A percentile compares a stretch with the other conserved stretches of the same genome.
Conservation (phyloP, 1,140 invertebrate genomes). For the Agrypnia vestita region DNA sequence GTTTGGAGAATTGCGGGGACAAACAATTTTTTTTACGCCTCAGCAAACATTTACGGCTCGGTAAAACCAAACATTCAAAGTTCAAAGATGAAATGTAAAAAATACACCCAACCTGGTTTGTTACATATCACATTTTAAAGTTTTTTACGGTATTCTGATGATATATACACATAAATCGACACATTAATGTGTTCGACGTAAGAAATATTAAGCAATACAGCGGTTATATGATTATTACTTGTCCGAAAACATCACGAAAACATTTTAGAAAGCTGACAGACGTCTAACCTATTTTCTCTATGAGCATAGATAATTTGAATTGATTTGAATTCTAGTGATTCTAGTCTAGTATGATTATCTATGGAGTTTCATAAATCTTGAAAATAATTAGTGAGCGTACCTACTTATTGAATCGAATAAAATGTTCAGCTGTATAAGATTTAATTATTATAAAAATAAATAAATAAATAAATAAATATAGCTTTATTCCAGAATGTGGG, state of each 20-base stretch:
- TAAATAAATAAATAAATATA: too few species aligned
- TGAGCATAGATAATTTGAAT: background rate
- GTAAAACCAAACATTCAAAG: background rate
- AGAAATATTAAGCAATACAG: background rate
- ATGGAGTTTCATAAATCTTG: too few species aligned
- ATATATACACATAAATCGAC: background rate
- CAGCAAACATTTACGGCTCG: slow-evolving; percentile 2
- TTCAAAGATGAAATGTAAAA: slow-evolving; percentile 8
- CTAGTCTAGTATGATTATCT: too few species aligned
- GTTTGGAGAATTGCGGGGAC: background rate
- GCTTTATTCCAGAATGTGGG: too few species aligned
- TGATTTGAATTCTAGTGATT: too few species aligned
- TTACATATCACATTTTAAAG: background rate
- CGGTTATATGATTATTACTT: background rate
- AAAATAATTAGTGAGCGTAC: too few species aligned
- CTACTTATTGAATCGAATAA: too few species aligned
- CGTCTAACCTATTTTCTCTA: slow-evolving; percentile 15
- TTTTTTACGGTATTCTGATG: background rate
- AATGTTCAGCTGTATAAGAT: too few species aligned
- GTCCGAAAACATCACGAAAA: too few species aligned
- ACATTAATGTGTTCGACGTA: background rate
- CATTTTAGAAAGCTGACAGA: slow-evolving; percentile 12
- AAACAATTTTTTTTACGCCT: background rate
- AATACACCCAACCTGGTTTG: background rate
- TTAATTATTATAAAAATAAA: too few species aligned